These are phyloP conservation scores for Ceratina calcarata DNA, from an alignment of 1,140 invertebrate species.

Conservation along the genomic window DNA sequence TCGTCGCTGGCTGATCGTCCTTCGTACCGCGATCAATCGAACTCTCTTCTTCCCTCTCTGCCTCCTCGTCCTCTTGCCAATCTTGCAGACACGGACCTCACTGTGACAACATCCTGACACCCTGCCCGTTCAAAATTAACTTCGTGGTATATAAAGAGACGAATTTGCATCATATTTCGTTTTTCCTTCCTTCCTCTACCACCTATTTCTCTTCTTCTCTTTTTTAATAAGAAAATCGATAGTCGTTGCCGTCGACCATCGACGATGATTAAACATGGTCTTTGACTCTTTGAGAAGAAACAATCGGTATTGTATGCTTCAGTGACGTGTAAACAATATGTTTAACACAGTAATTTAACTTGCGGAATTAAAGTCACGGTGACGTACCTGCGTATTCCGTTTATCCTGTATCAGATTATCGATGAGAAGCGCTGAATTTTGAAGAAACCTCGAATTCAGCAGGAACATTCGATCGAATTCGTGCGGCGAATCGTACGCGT, in stretches of 20 bases:
- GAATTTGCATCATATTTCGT: conserved; percentile 39
- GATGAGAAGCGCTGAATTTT: no score
- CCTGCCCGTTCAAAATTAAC: conserved; percentile 27
- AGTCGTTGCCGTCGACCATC: not conserved
- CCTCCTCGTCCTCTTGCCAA: not conserved
- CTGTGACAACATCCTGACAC: conserved; percentile 20
- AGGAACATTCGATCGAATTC: no score
- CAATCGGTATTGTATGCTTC: no score
- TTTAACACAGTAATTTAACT: no score
- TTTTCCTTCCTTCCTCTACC: not conserved
- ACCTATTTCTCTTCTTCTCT: not conserved
- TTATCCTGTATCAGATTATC: no score
- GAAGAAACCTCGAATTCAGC: no score
- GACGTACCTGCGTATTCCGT: no score
- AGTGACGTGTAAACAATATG: no score
- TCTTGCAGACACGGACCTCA: conserved; percentile 29
- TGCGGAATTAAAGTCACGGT: no score
- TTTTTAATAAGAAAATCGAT: not conserved
- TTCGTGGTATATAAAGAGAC: conserved; percentile 26
- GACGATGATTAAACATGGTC: no score
- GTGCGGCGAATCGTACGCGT: no score
- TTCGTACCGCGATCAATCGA: conserved; percentile 34
- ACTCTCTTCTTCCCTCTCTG: conserved; percentile 4
- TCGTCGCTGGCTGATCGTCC: conserved; percentile 27
- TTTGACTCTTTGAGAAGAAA: no score